A percentile compares a stretch with the other conserved stretches of the same genome.
These are phyloP conservation scores for Pica pica DNA, from an alignment of 2,113 vertebrate species.

Conservation along the genomic window DNA sequence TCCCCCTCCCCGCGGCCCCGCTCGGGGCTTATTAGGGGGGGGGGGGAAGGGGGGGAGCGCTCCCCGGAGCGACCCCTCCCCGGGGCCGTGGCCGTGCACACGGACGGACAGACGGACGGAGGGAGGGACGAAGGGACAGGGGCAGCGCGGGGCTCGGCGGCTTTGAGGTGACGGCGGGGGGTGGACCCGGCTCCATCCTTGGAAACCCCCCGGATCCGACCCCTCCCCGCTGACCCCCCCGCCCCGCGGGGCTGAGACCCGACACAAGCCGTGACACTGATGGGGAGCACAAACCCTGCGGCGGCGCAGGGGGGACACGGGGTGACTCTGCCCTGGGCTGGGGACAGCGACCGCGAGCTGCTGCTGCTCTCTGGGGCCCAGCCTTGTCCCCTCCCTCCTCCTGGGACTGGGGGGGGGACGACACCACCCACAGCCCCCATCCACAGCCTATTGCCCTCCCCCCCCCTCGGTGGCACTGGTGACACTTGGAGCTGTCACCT, in stretches of 20 bases:
- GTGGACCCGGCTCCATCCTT: neutral
- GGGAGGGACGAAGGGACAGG: neutral
- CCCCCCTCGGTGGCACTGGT: neutral
- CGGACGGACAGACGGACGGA: neutral
- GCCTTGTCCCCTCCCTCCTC: neutral
- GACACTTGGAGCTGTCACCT: neutral
- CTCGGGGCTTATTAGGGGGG: neutral
- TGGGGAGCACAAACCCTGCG: neutral
- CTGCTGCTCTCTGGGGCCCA: neutral
- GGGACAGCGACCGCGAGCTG: neutral
- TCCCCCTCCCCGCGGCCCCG: neutral
- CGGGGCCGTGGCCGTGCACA: neutral
- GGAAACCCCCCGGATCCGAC: neutral
- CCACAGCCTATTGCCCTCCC: rapidly evolving
- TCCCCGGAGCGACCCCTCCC: neutral
- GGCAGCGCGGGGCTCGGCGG: neutral
- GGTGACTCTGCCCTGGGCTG: neutral
- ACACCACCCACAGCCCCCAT: rapidly evolving
- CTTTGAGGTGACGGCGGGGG: neutral
- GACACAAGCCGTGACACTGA: neutral
- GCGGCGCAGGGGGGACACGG: neutral
- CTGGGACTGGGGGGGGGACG: rapidly evolving
- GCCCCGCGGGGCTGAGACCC: neutral
- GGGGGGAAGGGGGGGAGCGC: neutral
- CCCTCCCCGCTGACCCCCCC: neutral